Evolutionary conservation across 2,113 vertebrate species (phyloP).

Genomic region (human (Homo sapiens)): DNA sequence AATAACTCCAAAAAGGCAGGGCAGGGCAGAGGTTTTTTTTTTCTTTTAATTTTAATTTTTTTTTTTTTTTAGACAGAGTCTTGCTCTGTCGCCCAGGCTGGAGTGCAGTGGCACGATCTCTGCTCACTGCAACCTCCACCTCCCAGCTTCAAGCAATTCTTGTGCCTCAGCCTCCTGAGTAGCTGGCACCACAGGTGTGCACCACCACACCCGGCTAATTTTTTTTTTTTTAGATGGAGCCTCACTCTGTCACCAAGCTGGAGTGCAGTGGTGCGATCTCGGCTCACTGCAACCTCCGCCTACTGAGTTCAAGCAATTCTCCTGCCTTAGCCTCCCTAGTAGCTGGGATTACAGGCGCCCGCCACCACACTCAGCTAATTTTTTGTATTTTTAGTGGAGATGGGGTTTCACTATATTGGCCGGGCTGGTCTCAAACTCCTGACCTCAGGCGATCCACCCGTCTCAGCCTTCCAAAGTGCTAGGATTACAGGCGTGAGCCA

Average conservation of each 20-base stretch:
- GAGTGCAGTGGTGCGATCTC: too few species aligned
- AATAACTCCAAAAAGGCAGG: background rate
- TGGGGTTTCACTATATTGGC: too few species aligned
- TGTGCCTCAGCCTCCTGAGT: background rate
- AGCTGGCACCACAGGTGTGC: background rate
- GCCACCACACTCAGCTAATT: too few species aligned
- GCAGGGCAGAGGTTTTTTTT: background rate
- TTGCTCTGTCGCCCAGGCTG: background rate
- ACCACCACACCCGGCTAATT: background rate
- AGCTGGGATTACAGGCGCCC: too few species aligned
- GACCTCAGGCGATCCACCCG: too few species aligned
- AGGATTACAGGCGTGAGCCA: background rate
- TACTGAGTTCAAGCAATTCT: too few species aligned
- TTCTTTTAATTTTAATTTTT: background rate
- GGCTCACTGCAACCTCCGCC: too few species aligned
- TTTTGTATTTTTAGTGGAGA: too few species aligned
- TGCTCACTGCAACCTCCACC: background rate
- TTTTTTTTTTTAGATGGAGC: too few species aligned
- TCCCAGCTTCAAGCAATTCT: background rate
- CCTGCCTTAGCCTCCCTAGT: too few species aligned
- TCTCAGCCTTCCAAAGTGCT: background rate
- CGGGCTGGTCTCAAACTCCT: too few species aligned
- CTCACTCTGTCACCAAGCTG: too few species aligned
- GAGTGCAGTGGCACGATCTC: background rate
- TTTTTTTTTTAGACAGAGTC: background rate